These are phyloP conservation scores for Tipula lateralis DNA, from an alignment of 2,888 invertebrate genomes.

Conservation along the genomic window DNA sequence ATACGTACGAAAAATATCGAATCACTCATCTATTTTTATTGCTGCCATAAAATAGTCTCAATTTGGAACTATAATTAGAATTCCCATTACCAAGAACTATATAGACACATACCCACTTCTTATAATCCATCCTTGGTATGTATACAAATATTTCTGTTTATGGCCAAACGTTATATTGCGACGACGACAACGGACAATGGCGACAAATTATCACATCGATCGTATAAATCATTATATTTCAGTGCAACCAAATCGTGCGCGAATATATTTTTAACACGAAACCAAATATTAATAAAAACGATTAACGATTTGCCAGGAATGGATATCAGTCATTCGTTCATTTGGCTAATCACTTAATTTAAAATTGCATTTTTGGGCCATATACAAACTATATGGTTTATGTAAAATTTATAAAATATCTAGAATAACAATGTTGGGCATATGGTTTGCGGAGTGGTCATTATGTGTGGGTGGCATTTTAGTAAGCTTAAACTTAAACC, in stretches of 20 bases:
- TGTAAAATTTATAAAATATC: too few relatives aligned
- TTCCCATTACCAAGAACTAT: not conserved
- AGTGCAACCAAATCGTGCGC: not conserved
- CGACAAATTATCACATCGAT: not conserved
- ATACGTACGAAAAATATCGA: not conserved
- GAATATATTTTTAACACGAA: not conserved
- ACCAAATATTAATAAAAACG: not conserved
- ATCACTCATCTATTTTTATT: not conserved
- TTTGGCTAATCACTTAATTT: not conserved
- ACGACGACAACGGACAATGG: not conserved
- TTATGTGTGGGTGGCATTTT: too few relatives aligned
- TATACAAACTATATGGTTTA: not conserved
- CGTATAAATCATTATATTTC: not conserved
- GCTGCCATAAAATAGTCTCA: not conserved
- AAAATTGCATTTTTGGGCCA: not conserved
- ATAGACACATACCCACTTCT: not conserved
- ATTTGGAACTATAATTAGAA: constrained; percentile 5
- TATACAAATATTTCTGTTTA: not conserved
- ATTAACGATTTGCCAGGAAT: not conserved
- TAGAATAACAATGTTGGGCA: too few relatives aligned
- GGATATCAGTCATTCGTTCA: not conserved
- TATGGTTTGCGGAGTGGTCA: too few relatives aligned
- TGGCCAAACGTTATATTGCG: not conserved
- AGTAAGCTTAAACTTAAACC: too few relatives aligned
- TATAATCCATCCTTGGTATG: not conserved